These are phyloP conservation scores for Rhinella marina DNA, from an alignment of 2,797 vertebrate genomes.

Conservation along the genomic window DNA sequence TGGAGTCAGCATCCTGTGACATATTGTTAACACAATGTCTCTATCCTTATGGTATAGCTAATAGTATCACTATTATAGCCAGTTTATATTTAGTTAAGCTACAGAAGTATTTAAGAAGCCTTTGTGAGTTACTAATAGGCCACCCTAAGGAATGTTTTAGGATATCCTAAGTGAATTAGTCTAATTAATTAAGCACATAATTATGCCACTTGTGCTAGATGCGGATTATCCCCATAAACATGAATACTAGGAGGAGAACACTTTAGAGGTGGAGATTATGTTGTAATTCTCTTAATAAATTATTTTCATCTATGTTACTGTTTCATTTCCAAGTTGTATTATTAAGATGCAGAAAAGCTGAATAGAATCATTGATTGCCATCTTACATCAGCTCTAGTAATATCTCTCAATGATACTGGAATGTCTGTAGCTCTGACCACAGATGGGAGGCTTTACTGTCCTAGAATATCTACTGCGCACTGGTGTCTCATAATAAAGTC, in stretches of 20 bases:
- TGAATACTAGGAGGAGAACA: not conserved
- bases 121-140: not conserved
- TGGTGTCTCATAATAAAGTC: not conserved
- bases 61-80: not conserved
- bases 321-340: not conserved
- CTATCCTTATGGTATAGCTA: not conserved
- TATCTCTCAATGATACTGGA: not conserved
- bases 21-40: no score
- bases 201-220: not conserved
- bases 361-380: not conserved
- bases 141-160: not conserved
- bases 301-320: not conserved
- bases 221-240: not conserved
- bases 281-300: not conserved
- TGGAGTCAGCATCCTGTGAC: no score
- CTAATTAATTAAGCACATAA: slow-evolving; percentile 3
- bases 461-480: not conserved
- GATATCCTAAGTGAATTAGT: not conserved
- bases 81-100: not conserved
- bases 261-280: not conserved
- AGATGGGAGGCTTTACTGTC: not conserved
- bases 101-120: not conserved
- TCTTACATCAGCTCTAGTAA: not conserved
- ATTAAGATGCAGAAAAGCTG: not conserved
- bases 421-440: not conserved